Evolutionary conservation across 2,888 invertebrate species (phyloP).

Genomic region (Pardosa pseudoannulata): DNA sequence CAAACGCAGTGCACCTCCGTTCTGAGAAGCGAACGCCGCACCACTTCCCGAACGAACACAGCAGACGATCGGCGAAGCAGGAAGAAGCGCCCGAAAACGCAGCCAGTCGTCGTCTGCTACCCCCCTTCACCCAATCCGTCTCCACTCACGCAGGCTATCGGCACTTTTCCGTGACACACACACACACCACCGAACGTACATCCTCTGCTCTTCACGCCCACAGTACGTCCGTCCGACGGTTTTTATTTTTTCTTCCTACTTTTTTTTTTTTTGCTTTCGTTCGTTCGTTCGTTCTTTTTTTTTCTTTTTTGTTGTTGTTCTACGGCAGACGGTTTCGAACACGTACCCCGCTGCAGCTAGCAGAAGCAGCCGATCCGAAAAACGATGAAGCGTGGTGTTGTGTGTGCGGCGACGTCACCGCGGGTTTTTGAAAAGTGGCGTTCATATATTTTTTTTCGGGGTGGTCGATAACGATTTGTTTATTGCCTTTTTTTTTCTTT

Average conservation of each 20-base stretch:
- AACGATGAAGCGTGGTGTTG: neutral
- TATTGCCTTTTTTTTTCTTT: neutral
- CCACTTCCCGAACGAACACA: constrained; percentile 26
- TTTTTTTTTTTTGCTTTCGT: neutral
- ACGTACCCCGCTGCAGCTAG: constrained; percentile 9
- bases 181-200: constrained; percentile 59
- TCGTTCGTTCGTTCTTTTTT: constrained; percentile 5
- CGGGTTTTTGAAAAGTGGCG: neutral
- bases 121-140: constrained; percentile 14
- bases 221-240: constrained; percentile 24
- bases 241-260: constrained; percentile 13
- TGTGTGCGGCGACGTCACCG: neutral
- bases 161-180: constrained; percentile 54
- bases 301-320: neutral
- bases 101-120: constrained; percentile 7
- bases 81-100: constrained; percentile 18
- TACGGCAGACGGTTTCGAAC: constrained; percentile 1
- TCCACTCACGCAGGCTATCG: constrained; percentile 29
- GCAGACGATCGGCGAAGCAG: constrained; percentile 26
- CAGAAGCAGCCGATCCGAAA: neutral
- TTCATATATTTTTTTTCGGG: neutral
- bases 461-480: neutral
- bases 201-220: constrained; percentile 64
- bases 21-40: constrained; percentile 5
- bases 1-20: constrained; percentile 3